Base-by-base conservation (phyloP, 2,797 vertebrate species). In the Cyclura pinguis region DNA sequence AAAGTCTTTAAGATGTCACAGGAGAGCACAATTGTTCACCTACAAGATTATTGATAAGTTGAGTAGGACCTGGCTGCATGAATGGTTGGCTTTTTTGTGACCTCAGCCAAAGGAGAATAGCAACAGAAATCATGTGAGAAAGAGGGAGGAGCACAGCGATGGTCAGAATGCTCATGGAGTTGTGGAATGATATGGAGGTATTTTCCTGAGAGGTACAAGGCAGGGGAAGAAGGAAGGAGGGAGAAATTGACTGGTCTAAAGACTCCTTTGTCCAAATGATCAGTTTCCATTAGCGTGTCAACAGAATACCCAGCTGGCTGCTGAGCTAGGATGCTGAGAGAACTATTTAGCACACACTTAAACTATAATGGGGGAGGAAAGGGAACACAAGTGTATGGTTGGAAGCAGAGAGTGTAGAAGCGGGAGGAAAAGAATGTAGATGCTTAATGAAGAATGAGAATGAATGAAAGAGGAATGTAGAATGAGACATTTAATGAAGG, bases 1-100 rank as follows among this genome's bases (percentile, higher is more conserved):
- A 32, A 82, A 82, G 38, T 42, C 22, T 82, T 77, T 84, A 77
- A 89, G 73, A 84, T 77, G 81, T 57, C 32, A 50, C 57, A 84
- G 72, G 88, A 84, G 59, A 59, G 24, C 16, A 8, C 20, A n/a
- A 6, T n/a, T 69, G 80, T 35, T 84, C 42, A 78, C 50, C 62
- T 72, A 73, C 4, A n/a, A 64, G 64, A 7, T 80, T 72, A 72
- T 47, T 69, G 35, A 67, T 32, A 57, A 87, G 42, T 52, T 72
- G 32, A 81, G 9, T 1, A 87, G 47, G 35, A 55, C 13, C 18
- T 57, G 16, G 22, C 38, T 72, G 29, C 27, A n/a, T 32, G 12
- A 80, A 13, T 73, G 55, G 6, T 32, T 73, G 84, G 72, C 47
- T 64, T 20, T 24, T 82, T 82, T 59, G 57, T 77, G 38, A 47